phyloP scores from a whole-genome alignment of 2,113 vertebrate species.

The Neogobius melanostomus region DNA sequence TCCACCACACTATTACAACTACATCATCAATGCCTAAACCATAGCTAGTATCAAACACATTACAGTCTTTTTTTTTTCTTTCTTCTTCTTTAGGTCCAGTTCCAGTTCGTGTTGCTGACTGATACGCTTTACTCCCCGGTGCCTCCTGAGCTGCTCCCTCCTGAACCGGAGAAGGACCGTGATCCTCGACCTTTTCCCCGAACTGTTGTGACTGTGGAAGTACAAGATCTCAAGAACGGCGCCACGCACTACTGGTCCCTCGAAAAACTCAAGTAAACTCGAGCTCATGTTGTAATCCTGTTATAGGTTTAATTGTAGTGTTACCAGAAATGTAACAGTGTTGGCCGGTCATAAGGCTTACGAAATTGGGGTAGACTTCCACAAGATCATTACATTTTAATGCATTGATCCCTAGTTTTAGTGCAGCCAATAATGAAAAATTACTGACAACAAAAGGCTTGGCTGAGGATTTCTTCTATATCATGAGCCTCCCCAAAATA shows the following conservation, averaged over 20 bases:
- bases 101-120: slow-evolving; percentile 95
- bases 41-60: not conserved
- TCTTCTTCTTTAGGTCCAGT: slow-evolving; percentile 84
- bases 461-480: no score
- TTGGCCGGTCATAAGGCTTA: no score
- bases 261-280: slow-evolving; percentile 92
- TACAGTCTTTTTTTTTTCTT: not conserved
- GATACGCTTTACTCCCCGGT: slow-evolving; percentile 94
- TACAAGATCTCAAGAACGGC: slow-evolving; percentile 97
- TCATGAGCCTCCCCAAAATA: no score
- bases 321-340: no score
- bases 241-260: slow-evolving; percentile 97
- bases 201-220: slow-evolving; percentile 94
- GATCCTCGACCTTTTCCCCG: slow-evolving; percentile 86
- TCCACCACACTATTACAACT: not conserved
- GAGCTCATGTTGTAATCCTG: no score
- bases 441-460: not conserved
- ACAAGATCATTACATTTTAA: no score
- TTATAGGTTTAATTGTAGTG: no score
- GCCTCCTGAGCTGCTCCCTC: slow-evolving; percentile 87
- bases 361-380: no score
- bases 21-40: not conserved
- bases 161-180: slow-evolving; percentile 80
- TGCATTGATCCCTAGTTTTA: no score
- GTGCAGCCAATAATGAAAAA: not conserved